These are phyloP conservation scores for Augiades crinisus DNA, from an alignment of 2,888 invertebrate genomes.

Conservation along the genomic window DNA sequence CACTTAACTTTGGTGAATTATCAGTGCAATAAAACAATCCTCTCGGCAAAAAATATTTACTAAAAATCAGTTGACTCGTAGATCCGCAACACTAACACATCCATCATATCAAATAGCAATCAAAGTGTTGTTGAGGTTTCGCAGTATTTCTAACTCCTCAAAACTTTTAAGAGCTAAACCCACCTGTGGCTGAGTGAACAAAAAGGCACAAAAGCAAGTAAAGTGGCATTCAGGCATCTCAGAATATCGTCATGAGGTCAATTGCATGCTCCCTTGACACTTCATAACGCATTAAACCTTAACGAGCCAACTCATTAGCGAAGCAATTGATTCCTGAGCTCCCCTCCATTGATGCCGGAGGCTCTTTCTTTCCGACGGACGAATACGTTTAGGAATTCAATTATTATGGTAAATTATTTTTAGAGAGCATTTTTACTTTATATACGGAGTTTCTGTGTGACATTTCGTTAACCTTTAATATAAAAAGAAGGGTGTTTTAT, in stretches of 20 bases:
- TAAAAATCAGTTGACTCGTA: too few relatives aligned
- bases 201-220: neutral
- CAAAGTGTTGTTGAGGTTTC: too few relatives aligned
- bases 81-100: too few relatives aligned
- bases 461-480: too few relatives aligned
- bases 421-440: neutral
- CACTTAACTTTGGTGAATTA: too few relatives aligned
- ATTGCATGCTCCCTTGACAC: slow-evolving; percentile 22
- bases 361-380: slow-evolving; percentile 7
- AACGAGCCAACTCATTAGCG: slow-evolving; percentile 23
- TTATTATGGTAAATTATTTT: neutral
- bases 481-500: too few relatives aligned
- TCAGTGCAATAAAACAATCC: too few relatives aligned
- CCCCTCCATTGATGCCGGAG: slow-evolving; percentile 7
- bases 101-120: too few relatives aligned
- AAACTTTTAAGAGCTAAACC: too few relatives aligned
- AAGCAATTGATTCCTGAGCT: slow-evolving; percentile 17
- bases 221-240: slow-evolving; percentile 3
- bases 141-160: too few relatives aligned
- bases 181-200: neutral
- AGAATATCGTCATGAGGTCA: slow-evolving; percentile 8
- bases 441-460: too few relatives aligned
- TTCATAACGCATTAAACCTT: slow-evolving; percentile 18
- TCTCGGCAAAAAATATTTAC: too few relatives aligned
- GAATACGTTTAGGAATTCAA: slow-evolving; percentile 20